Evolutionary conservation across 1,140 invertebrate species (phyloP).

Genomic region (Epicauta chinensis): DNA sequence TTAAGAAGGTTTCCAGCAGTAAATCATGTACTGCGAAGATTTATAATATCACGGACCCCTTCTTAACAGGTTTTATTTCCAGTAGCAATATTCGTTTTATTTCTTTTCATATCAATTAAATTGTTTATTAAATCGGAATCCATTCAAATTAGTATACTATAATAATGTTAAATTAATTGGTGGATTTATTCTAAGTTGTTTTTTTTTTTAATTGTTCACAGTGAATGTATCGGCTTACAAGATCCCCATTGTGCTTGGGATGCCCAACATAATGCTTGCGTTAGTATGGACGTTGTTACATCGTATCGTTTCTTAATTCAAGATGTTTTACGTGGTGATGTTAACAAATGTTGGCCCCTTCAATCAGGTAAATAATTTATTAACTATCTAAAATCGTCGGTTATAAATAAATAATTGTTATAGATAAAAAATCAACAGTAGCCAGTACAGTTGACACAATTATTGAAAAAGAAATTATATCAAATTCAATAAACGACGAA

Average conservation of each 20-base stretch:
- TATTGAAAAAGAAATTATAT: conserved; percentile 3
- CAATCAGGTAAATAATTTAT: conserved; percentile 15
- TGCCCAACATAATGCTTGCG: conserved; percentile 62
- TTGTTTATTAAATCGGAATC: no score
- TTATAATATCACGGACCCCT: no score
- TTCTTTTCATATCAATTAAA: no score
- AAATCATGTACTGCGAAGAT: no score
- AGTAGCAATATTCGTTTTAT: no score
- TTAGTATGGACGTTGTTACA: conserved; percentile 39
- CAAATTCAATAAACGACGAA: conserved; percentile 5
- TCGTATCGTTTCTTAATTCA: conserved; percentile 36
- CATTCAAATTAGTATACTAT: no score
- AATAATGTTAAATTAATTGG: no score
- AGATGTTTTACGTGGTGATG: conserved; percentile 34
- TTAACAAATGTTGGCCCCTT: conserved; percentile 31
- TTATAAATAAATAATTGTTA: neutral
- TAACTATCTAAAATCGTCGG: neutral
- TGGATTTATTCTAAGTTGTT: no score
- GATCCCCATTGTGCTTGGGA: conserved; percentile 99
- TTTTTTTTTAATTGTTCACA: conserved; percentile 44
- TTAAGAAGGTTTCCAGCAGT: no score
- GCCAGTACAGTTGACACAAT: conserved; percentile 1
- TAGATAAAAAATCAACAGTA: conserved; percentile 7
- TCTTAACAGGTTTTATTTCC: no score
- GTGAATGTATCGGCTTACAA: conserved; percentile 84